Evolutionary conservation across 2,113 vertebrate genomes (phyloP).

Genomic region (Neopipo cinnamomea): DNA sequence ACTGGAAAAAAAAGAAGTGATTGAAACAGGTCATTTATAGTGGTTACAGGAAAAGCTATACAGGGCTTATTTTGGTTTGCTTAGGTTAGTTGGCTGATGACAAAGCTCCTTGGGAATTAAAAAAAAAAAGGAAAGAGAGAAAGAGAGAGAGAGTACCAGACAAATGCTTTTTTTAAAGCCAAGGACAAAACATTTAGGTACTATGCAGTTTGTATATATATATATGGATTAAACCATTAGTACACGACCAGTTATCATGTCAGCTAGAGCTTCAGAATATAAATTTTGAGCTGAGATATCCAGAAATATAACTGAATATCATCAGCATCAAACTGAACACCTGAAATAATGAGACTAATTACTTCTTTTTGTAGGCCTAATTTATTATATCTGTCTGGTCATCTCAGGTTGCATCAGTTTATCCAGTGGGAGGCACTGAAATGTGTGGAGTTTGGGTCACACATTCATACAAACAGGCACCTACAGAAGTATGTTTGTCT

Average conservation of each 20-base stretch:
- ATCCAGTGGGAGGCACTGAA: background rate
- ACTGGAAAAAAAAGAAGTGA: background rate
- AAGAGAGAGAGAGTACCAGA: background rate
- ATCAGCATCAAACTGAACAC: background rate
- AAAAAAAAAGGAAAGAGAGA: background rate
- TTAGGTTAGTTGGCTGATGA: background rate
- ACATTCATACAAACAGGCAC: background rate
- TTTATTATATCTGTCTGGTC: background rate
- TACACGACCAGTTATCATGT: accelerated
- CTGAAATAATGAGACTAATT: background rate
- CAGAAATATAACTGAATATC: background rate
- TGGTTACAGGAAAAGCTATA: background rate
- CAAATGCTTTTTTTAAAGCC: background rate
- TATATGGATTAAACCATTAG: background rate
- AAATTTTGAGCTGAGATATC: background rate
- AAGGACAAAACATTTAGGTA: background rate
- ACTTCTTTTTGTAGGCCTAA: background rate
- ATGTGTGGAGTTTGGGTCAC: background rate
- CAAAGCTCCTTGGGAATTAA: background rate
- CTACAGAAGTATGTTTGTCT: background rate
- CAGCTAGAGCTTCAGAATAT: background rate
- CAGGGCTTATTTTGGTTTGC: background rate
- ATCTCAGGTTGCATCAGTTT: background rate
- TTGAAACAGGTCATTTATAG: background rate
- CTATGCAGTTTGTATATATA: background rate